phyloP scores from a whole-genome alignment of 2,113 vertebrate species.

The Carollia perspicillata region DNA sequence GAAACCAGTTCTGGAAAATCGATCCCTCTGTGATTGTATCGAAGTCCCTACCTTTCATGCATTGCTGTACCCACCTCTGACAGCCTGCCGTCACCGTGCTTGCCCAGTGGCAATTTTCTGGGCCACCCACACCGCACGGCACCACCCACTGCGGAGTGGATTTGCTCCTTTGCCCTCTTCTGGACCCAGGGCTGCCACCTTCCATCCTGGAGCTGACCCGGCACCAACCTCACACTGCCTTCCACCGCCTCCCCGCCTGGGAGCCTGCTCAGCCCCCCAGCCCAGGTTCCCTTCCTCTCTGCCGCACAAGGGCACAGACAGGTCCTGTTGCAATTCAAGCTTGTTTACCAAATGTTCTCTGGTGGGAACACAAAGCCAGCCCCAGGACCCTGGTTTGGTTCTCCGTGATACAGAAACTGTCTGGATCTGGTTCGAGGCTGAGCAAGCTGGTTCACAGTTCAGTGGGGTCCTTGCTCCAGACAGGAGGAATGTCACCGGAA shows the following conservation, averaged over 20 bases:
- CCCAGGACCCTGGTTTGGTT: not conserved
- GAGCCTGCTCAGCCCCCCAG: not conserved
- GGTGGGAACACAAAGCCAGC: not conserved
- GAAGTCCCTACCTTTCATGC: too few relatives aligned
- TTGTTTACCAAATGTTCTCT: not conserved
- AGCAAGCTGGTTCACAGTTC: conserved; percentile 41
- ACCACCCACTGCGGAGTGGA: not conserved
- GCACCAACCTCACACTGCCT: not conserved
- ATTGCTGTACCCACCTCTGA: accelerated
- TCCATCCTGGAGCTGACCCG: not conserved
- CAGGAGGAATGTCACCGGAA: conserved; percentile 69
- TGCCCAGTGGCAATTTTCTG: too few relatives aligned
- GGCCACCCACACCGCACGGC: not conserved
- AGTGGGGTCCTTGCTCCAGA: conserved; percentile 59
- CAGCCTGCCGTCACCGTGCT: not conserved
- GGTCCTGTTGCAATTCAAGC: not conserved
- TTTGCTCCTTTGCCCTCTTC: too few relatives aligned
- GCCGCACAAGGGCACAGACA: not conserved
- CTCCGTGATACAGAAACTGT: not conserved
- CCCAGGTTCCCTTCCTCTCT: not conserved
- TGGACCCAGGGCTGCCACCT: not conserved
- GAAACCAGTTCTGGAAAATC: not conserved
- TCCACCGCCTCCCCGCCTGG: not conserved
- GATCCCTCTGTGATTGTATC: too few relatives aligned
- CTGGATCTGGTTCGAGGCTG: conserved; percentile 43